Conservation (phyloP, 2,888 invertebrate genomes). For the Physocephala rufipes region DNA sequence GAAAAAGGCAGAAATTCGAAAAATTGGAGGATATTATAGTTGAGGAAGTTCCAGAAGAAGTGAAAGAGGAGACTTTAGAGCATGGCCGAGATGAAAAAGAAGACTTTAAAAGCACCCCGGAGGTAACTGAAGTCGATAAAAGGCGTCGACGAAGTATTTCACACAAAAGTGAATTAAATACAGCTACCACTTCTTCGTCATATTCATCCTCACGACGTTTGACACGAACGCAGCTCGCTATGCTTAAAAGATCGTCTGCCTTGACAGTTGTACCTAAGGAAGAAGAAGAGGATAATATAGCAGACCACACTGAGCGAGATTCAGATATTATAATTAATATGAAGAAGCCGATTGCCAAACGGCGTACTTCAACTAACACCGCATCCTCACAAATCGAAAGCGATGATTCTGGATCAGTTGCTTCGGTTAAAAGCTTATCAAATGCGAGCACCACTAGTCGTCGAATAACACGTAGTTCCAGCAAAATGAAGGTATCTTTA, state of each 20-base stretch:
- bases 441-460: slow-evolving; percentile 43
- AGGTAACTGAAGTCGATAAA: background rate
- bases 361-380: slow-evolving; percentile 45
- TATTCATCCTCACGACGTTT: slow-evolving; percentile 50
- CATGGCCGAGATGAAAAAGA: slow-evolving; percentile 14
- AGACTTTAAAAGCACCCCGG: slow-evolving; percentile 22
- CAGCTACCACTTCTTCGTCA: slow-evolving; percentile 18
- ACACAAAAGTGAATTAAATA: slow-evolving; percentile 17
- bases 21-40: slow-evolving; percentile 23
- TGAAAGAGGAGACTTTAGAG: slow-evolving; percentile 19
- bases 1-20: slow-evolving; percentile 7
- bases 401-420: slow-evolving; percentile 53
- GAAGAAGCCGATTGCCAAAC: slow-evolving; percentile 41
- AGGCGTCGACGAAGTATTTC: background rate
- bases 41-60: slow-evolving; percentile 18
- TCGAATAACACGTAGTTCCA: slow-evolving; percentile 47
- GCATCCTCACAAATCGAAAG: slow-evolving; percentile 43
- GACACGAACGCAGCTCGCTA: slow-evolving; percentile 54
- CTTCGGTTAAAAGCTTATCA: slow-evolving; percentile 47
- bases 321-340: slow-evolving; percentile 24
- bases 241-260: slow-evolving; percentile 50
- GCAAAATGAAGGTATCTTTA: slow-evolving; percentile 46
- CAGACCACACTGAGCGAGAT: background rate
- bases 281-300: too few species aligned
- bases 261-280: slow-evolving; percentile 29